Evolutionary conservation across 2,888 invertebrate genomes (phyloP).

Genomic region (Cactoblastis cactorum): DNA sequence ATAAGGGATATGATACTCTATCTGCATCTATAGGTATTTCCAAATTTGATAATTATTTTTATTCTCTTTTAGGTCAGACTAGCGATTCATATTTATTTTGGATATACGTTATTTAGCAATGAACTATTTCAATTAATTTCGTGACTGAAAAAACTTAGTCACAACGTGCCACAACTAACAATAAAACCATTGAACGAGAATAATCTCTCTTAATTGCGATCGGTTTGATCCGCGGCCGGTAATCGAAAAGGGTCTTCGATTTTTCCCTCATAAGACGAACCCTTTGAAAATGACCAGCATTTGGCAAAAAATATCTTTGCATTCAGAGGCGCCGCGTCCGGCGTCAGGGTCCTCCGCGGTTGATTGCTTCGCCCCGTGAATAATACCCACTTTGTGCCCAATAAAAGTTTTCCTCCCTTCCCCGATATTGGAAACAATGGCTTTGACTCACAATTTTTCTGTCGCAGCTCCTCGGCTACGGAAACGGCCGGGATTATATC

Average conservation of each 20-base stretch:
- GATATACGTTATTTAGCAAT: background rate
- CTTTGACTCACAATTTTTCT: constrained; percentile 71
- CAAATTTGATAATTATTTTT: too few relatives aligned
- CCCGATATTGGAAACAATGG: constrained; percentile 74
- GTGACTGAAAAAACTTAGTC: constrained; percentile 15
- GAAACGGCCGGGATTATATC: constrained; percentile 63
- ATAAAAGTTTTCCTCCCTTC: constrained; percentile 71
- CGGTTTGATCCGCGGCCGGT: constrained; percentile 58
- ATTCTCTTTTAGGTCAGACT: too few relatives aligned
- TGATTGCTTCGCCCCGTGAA: constrained; percentile 69
- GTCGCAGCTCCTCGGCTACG: constrained; percentile 41
- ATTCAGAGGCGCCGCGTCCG: constrained; percentile 71
- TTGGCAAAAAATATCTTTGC: constrained; percentile 74
- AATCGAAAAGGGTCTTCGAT: constrained; percentile 66
- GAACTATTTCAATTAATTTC: background rate
- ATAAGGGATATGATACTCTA: too few relatives aligned
- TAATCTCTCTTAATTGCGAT: constrained; percentile 66
- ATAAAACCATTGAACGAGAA: constrained; percentile 37
- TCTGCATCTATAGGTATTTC: too few relatives aligned
- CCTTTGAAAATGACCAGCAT: constrained; percentile 72
- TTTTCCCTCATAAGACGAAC: constrained; percentile 64
- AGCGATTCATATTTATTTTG: too few relatives aligned
- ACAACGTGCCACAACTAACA: constrained; percentile 23
- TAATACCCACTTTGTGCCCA: constrained; percentile 76
- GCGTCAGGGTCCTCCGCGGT: constrained; percentile 48